Evolutionary conservation across 1,140 invertebrate genomes (phyloP).

Genomic region (Brachionus rubens): DNA sequence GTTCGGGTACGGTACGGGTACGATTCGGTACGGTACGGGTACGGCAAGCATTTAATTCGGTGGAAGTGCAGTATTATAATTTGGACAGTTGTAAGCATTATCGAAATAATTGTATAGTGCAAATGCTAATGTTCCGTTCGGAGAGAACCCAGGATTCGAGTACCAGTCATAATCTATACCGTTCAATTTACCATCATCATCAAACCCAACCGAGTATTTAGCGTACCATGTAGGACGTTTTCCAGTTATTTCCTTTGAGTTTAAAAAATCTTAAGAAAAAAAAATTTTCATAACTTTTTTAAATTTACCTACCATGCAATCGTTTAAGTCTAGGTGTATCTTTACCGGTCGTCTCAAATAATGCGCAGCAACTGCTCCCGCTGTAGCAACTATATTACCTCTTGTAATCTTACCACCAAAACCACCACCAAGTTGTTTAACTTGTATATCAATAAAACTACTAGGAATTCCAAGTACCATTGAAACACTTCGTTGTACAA

Average conservation of each 20-base stretch:
- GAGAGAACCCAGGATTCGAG: not conserved
- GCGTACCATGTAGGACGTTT: constrained; percentile 81
- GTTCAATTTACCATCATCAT: constrained; percentile 38
- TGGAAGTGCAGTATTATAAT: constrained; percentile 15
- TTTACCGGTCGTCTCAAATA: constrained; percentile 36
- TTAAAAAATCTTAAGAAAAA: constrained; percentile 78
- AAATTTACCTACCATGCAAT: constrained; percentile 45
- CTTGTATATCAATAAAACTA: constrained; percentile 67
- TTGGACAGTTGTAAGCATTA: constrained; percentile 25
- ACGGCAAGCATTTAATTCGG: no score
- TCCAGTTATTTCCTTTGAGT: constrained; percentile 85
- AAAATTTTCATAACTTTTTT: no score
- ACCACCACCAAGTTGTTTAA: constrained; percentile 82
- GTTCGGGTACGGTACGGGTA: no score
- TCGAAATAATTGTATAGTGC: constrained; percentile 20
- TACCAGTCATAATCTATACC: constrained; percentile 26
- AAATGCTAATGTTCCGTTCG: not conserved
- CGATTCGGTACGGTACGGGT: no score
- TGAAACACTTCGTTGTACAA: constrained; percentile 70
- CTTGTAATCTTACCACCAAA: constrained; percentile 92
- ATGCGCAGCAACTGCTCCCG: constrained; percentile 63
- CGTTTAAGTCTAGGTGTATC: constrained; percentile 20
- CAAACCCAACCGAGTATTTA: constrained; percentile 70
- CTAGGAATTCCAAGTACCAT: constrained; percentile 70
- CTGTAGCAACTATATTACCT: constrained; percentile 61